phyloP scores from a whole-genome alignment of 2,888 invertebrate genomes.

The Branchipolynoe longqiensis region DNA sequence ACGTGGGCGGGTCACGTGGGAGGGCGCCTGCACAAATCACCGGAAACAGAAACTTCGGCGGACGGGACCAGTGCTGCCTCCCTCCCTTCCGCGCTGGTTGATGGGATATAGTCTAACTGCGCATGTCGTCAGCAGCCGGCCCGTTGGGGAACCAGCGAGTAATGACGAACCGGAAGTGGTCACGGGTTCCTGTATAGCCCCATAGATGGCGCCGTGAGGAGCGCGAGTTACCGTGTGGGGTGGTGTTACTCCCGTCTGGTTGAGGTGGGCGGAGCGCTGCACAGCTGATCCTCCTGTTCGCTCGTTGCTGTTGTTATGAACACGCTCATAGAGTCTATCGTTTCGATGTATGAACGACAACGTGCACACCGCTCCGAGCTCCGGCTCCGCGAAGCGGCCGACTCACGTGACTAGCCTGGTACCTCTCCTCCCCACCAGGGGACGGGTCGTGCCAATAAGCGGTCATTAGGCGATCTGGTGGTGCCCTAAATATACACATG shows the following conservation, averaged over 20 bases:
- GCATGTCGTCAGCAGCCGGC: not conserved
- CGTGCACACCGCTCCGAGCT: not conserved
- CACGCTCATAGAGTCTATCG: slow-evolving; percentile 29
- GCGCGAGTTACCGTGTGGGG: not conserved
- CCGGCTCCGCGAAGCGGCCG: not conserved
- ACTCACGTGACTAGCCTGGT: too few species aligned
- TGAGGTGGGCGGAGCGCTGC: not conserved
- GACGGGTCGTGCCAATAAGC: too few species aligned
- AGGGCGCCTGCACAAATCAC: not conserved
- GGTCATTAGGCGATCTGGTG: too few species aligned
- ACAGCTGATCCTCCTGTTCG: not conserved
- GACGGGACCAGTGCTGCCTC: not conserved
- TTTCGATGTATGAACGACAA: not conserved
- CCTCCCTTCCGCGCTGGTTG: not conserved
- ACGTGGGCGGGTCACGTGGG: too few species aligned
- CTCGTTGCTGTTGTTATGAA: slow-evolving; percentile 42
- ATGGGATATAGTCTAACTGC: slow-evolving; percentile 36
- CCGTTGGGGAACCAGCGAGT: too few species aligned
- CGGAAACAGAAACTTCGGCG: not conserved
- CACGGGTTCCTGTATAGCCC: not conserved
- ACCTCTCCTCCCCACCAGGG: too few species aligned
- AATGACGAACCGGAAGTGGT: not conserved
- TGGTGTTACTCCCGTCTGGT: not conserved
- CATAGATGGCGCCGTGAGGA: not conserved
- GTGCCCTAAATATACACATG: slow-evolving; percentile 22